Evolutionary conservation across 1,140 invertebrate species (phyloP).

Genomic region (Neuroterus valhalla): DNA sequence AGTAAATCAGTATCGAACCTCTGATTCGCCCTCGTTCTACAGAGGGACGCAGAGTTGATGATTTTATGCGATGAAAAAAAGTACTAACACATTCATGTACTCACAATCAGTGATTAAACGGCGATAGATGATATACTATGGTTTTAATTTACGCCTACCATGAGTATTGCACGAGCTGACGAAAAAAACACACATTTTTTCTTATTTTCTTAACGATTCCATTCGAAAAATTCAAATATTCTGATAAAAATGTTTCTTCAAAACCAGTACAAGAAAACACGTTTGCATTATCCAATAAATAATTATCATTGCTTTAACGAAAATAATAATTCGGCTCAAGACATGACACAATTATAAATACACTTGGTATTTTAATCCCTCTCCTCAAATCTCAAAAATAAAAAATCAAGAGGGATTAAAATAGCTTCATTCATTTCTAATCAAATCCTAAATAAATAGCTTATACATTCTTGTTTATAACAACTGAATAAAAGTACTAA

Average conservation of each 20-base stretch:
- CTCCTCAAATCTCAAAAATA: background rate
- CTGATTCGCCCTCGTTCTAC: slow-evolving; percentile 61
- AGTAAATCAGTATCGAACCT: slow-evolving; percentile 57
- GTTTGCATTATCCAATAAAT: no score
- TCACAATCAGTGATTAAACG: background rate
- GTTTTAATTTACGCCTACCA: background rate
- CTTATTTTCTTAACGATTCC: background rate
- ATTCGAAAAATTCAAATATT: slow-evolving; percentile 18
- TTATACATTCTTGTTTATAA: slow-evolving; percentile 4
- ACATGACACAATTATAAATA: background rate
- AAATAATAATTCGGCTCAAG: slow-evolving; percentile 1
- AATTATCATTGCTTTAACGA: background rate
- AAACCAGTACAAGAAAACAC: background rate
- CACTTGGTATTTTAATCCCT: background rate
- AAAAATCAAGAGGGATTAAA: background rate
- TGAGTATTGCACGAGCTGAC: no score
- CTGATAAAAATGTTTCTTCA: slow-evolving; percentile 17
- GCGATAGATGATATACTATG: background rate
- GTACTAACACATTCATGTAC: slow-evolving; percentile 49
- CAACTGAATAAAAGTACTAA: slow-evolving; percentile 6
- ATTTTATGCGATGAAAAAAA: slow-evolving; percentile 45
- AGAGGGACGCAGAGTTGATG: slow-evolving; percentile 61
- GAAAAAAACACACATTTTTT: no score
- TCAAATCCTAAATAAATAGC: slow-evolving; percentile 22
- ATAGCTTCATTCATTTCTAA: background rate